These are phyloP conservation scores for Nemotelus nigrinus DNA, from an alignment of 2,888 invertebrate species.

Conservation along the genomic window DNA sequence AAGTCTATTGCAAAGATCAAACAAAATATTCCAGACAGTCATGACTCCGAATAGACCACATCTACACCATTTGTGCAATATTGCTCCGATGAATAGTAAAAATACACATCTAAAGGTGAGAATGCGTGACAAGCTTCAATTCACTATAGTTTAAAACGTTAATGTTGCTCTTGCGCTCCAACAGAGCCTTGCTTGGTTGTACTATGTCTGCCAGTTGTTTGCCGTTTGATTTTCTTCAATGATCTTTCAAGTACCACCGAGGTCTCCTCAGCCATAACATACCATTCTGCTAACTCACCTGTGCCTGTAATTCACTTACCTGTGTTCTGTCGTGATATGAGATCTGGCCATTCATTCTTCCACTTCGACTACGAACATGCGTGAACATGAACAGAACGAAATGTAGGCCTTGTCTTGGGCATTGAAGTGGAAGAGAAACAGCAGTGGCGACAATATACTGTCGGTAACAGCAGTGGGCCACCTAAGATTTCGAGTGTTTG, in stretches of 20 bases:
- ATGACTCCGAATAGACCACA: no score
- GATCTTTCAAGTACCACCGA: conserved; percentile 3
- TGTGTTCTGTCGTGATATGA: conserved; percentile 25
- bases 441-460: no score
- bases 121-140: conserved; percentile 41
- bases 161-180: neutral
- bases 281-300: conserved; percentile 22
- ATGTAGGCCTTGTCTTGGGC: no score
- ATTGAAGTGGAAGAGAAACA: no score
- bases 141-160: neutral
- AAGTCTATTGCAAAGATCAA: no score
- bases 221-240: conserved; percentile 27
- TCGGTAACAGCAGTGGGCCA: no score
- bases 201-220: neutral
- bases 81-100: conserved; percentile 39
- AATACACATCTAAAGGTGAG: conserved; percentile 32
- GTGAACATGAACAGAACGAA: conserved; percentile 14
- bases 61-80: conserved; percentile 21
- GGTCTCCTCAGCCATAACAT: neutral
- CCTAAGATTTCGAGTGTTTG: no score
- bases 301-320: conserved; percentile 30
- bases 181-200: neutral
- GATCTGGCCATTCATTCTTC: conserved; percentile 4
- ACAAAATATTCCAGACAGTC: no score
- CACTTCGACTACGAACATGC: conserved; percentile 2